Percentiles rank a stretch among this genome's conserved stretches.
Evolutionary conservation across 2,113 vertebrate species (phyloP).

Genomic region (Sinocyclocheilus anshuiensis): DNA sequence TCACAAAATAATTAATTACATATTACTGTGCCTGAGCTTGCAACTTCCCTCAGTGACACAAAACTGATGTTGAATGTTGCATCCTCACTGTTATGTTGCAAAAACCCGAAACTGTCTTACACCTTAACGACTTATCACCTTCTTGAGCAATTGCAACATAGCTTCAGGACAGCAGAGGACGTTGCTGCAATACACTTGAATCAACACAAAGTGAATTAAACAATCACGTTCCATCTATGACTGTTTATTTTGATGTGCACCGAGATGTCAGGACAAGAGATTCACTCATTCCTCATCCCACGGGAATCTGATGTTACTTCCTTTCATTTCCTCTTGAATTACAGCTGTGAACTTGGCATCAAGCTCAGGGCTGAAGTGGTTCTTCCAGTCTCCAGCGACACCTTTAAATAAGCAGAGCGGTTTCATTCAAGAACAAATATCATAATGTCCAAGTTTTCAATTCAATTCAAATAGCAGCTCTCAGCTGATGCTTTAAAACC

Average conservation of each 20-base stretch:
- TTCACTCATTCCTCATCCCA: constrained; percentile 64
- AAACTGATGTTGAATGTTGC: background rate
- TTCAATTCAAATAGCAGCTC: no score
- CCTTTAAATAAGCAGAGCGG: constrained; percentile 65
- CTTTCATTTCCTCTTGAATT: constrained; percentile 73
- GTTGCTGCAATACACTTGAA: background rate
- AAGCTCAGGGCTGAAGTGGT: constrained; percentile 75
- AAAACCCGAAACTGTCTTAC: background rate
- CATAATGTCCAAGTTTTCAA: no score
- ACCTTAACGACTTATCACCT: background rate
- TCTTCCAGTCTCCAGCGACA: constrained; percentile 79
- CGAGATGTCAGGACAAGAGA: background rate
- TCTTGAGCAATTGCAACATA: background rate
- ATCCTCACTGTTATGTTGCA: background rate
- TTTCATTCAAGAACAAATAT: background rate
- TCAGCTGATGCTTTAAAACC: no score
- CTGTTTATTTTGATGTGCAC: constrained; percentile 24
- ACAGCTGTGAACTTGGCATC: constrained; percentile 67
- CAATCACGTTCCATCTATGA: background rate
- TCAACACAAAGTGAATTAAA: background rate
- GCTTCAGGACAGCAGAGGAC: background rate
- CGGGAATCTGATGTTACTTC: constrained; percentile 63
- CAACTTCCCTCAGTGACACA: background rate
- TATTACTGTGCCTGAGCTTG: background rate
- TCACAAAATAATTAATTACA: no score